Percentiles rank a stretch among this genome's conserved stretches.
Conservation (phyloP, 2,797 vertebrate genomes). For the Sebastes iracundus region DNA sequence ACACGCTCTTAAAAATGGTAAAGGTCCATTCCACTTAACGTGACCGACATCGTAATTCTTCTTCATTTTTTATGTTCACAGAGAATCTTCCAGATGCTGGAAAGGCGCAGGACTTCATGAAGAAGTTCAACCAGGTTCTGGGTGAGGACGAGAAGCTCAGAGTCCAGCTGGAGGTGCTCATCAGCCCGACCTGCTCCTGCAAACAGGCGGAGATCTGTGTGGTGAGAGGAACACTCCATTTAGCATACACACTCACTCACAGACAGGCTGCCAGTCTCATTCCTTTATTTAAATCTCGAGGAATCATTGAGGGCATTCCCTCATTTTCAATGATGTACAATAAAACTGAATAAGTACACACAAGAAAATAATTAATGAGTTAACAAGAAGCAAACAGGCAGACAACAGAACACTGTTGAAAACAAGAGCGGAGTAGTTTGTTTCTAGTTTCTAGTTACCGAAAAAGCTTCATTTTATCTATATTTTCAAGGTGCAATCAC, state of each 20-base stretch:
- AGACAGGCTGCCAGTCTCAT: not conserved
- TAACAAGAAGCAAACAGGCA: too few species aligned
- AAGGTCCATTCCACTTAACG: not conserved
- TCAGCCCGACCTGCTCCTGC: constrained; percentile 97
- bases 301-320: too few species aligned
- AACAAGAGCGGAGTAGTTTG: too few species aligned
- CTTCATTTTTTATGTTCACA: constrained; percentile 64
- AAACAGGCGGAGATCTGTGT: constrained; percentile 98
- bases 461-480: not conserved
- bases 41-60: not conserved
- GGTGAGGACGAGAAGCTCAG: constrained; percentile 97
- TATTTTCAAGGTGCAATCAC: not conserved
- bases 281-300: too few species aligned
- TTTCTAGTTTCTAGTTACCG: not conserved
- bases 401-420: too few species aligned
- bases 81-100: constrained; percentile 98
- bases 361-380: too few species aligned
- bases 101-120: constrained; percentile 99
- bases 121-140: constrained; percentile 98
- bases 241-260: not conserved
- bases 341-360: too few species aligned
- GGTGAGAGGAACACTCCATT: constrained; percentile 82
- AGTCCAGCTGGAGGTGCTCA: constrained; percentile 92
- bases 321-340: too few species aligned
- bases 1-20: not conserved